Evolutionary conservation across 2,888 invertebrate species (phyloP).

Genomic region (Drosophila basisetae): DNA sequence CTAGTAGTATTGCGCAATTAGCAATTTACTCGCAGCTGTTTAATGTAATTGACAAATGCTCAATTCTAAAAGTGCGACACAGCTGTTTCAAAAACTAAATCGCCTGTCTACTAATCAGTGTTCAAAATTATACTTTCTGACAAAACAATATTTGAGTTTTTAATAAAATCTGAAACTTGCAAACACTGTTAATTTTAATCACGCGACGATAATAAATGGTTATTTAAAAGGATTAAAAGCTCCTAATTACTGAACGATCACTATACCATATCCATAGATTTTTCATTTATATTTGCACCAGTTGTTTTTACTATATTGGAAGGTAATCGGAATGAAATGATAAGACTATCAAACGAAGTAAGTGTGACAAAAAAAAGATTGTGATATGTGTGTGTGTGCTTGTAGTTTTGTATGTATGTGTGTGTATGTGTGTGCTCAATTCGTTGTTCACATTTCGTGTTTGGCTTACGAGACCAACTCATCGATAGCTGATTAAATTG

Average conservation of each 20-base stretch:
- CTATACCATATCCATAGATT: not conserved
- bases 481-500: slow-evolving; percentile 54
- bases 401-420: not conserved
- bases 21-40: slow-evolving; percentile 40
- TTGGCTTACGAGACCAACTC: slow-evolving; percentile 45
- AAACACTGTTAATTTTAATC: not conserved
- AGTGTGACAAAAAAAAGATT: not conserved
- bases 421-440: slow-evolving; percentile 6
- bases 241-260: not conserved
- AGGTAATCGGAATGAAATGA: slow-evolving; percentile 35
- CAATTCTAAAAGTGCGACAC: slow-evolving; percentile 16
- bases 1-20: slow-evolving; percentile 19
- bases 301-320: slow-evolving; percentile 1
- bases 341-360: slow-evolving; percentile 22
- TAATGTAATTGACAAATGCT: slow-evolving; percentile 42
- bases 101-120: not conserved
- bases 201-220: not conserved
- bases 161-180: not conserved
- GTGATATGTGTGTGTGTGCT: not conserved
- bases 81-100: slow-evolving; percentile 42
- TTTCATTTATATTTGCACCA: not conserved
- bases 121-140: not conserved
- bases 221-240: not conserved
- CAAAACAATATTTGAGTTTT: not conserved
- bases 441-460: slow-evolving; percentile 15